Base-by-base conservation (phyloP, 2,888 invertebrate genomes). In the Hirtodrosophila cameraria region DNA sequence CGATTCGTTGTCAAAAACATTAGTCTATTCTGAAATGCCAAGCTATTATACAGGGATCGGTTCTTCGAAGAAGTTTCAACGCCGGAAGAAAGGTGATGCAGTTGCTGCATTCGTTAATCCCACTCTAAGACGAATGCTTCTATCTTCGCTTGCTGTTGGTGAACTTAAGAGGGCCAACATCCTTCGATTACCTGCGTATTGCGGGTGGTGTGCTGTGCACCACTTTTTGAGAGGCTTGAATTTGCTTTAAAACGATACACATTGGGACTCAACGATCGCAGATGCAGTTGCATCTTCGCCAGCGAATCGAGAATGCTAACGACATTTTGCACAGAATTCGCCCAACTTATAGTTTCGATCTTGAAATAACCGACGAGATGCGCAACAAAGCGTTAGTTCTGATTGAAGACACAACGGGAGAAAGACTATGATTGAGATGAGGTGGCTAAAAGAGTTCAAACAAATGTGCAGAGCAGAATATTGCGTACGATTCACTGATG, bases 1-100 rank as follows among this genome's bases (percentile, higher is more conserved):
- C 38, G 62, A 75, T 50, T 72, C 67, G 13, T 85, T 86, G 59
- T 82, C 83, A 60, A 55, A 71, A 81, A 88, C 88, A 15, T 69
- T 87, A 72, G 67, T 50, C 13, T 39, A 39, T 23, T 30, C 35
- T 50, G 31, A n/a, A n/a, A n/a, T n/a, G n/a, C n/a, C n/a, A n/a
- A n/a, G n/a, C n/a, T n/a, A n/a, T n/a, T n/a, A n/a, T 23, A 50
- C 50, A 6, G 39, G 39, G 23, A 31, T 39, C n/a, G 9, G 6
- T n/a, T 12, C 30, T 11, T 28, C 36, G 9, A 48, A 30, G 36
- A 25, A 18, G 16, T 35, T 48, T 48, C 16, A 18, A 43, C n/a
- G 30, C 11, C 30, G 16, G n/a, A 28, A 18, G 5, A 30, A 36
- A 36, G 20, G 27, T 8, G 27, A 27, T 27, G 15, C 16, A 30